phyloP scores from a whole-genome alignment of 2,113 vertebrate species.

The Amblyornis subalaris region DNA sequence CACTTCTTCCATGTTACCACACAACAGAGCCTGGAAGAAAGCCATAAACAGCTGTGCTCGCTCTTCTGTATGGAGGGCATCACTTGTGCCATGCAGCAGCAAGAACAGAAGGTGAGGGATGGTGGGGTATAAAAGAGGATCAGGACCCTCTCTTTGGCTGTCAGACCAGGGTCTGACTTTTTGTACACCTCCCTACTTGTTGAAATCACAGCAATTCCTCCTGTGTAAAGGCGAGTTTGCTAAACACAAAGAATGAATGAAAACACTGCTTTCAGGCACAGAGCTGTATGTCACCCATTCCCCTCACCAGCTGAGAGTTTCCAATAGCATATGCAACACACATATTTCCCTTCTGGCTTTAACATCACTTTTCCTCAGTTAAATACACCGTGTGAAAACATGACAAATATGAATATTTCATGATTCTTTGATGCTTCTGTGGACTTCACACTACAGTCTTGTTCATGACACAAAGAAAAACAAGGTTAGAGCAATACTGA shows the following conservation, averaged over 20 bases:
- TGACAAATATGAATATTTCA: not conserved
- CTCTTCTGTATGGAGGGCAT: not conserved
- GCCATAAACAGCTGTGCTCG: not conserved
- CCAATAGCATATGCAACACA: not conserved
- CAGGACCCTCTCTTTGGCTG: not conserved
- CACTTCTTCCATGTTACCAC: not conserved
- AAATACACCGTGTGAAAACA: slow-evolving; percentile 14
- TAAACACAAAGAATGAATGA: not conserved
- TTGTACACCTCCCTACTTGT: not conserved
- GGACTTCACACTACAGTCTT: not conserved
- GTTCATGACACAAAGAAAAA: not conserved
- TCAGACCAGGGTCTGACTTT: not conserved
- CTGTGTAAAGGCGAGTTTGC: not conserved
- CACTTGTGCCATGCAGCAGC: not conserved
- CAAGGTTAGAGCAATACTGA: not conserved
- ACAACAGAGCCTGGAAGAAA: not conserved
- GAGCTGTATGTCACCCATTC: not conserved
- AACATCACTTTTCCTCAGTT: not conserved
- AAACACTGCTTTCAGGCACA: not conserved
- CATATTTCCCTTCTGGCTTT: not conserved
- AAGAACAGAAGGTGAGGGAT: not conserved
- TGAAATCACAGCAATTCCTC: not conserved
- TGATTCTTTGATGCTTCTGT: not conserved
- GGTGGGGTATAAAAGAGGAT: not conserved
- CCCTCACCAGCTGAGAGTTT: not conserved